These are phyloP conservation scores for Microplitis mediator DNA, from an alignment of 1,140 invertebrate species.

Conservation along the genomic window DNA sequence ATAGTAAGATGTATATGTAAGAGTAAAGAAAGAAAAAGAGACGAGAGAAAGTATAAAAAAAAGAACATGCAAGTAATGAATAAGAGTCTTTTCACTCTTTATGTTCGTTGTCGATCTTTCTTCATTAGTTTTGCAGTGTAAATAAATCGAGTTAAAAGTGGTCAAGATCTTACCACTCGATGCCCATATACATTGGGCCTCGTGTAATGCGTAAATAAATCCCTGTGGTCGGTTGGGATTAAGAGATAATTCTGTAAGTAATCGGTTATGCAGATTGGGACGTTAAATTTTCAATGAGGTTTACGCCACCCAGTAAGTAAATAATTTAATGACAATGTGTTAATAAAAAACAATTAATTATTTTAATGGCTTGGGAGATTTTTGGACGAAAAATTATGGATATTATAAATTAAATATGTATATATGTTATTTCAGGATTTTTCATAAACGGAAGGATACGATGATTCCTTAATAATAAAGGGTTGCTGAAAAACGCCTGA, in stretches of 20 bases:
- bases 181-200: background rate
- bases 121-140: background rate
- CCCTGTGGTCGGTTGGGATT: slow-evolving; percentile 26
- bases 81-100: slow-evolving; percentile 14
- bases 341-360: background rate
- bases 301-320: background rate
- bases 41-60: too few relatives aligned
- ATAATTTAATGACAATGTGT: background rate
- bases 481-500: slow-evolving; percentile 41
- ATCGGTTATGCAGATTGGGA: slow-evolving; percentile 39
- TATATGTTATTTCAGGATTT: too few relatives aligned
- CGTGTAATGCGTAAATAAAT: slow-evolving; percentile 24
- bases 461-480: slow-evolving; percentile 40
- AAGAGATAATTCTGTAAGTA: slow-evolving; percentile 30
- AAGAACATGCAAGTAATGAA: too few relatives aligned
- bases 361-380: background rate
- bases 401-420: too few relatives aligned
- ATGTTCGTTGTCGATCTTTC: slow-evolving; percentile 19
- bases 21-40: background rate
- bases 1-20: background rate
- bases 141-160: background rate
- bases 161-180: slow-evolving; percentile 1
- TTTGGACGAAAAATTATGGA: too few relatives aligned
- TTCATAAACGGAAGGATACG: background rate
- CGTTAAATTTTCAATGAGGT: slow-evolving; percentile 34